phyloP scores from a whole-genome alignment of 2,888 invertebrate species.

The Clepsis dumicolana region DNA sequence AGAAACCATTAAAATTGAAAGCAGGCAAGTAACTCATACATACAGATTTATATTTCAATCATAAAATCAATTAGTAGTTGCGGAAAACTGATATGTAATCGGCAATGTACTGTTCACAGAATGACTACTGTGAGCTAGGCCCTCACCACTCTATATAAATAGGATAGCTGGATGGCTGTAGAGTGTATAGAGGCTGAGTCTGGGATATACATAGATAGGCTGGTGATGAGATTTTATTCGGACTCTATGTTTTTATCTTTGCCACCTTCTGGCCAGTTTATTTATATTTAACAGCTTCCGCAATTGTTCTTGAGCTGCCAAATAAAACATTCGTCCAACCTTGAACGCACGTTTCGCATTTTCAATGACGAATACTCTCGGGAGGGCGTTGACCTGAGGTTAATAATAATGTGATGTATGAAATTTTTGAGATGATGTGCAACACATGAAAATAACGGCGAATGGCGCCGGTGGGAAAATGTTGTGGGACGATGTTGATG shows the following conservation, averaged over 20 bases:
- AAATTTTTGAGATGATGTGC: slow-evolving; percentile 36
- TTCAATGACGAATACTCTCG: slow-evolving; percentile 12
- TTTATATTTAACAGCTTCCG: slow-evolving; percentile 35
- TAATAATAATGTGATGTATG: slow-evolving; percentile 40
- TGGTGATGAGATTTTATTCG: no score
- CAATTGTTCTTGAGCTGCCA: slow-evolving; percentile 38
- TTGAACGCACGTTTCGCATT: slow-evolving; percentile 16
- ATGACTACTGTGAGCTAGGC: no score
- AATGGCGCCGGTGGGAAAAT: slow-evolving; percentile 19
- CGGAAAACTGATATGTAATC: no score
- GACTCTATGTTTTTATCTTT: background rate
- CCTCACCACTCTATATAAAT: no score
- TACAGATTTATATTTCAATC: no score
- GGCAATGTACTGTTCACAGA: no score
- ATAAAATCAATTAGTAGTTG: no score
- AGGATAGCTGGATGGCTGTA: no score
- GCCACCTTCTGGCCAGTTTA: slow-evolving; percentile 25
- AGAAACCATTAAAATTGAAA: no score
- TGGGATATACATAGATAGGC: no score
- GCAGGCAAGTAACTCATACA: no score
- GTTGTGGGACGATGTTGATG: background rate
- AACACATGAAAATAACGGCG: slow-evolving; percentile 35
- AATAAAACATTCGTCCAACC: slow-evolving; percentile 33
- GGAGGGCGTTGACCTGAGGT: slow-evolving; percentile 23
- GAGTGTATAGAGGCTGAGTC: no score